Base-by-base conservation (phyloP, 2,113 vertebrate species). In the Bolborhynchus lineola region DNA sequence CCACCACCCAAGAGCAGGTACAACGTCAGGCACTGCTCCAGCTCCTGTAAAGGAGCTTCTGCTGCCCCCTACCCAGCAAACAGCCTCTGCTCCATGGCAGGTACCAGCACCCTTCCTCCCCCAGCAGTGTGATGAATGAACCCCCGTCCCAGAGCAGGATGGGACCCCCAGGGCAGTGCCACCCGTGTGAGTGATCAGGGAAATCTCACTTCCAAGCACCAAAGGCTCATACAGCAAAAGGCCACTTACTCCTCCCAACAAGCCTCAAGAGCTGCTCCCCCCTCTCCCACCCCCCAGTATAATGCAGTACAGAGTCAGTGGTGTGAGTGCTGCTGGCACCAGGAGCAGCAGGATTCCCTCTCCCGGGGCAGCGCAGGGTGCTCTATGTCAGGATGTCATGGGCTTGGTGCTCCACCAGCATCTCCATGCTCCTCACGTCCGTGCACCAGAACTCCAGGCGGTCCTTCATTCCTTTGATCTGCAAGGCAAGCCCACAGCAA, bases 401-500 rank as follows among this genome's bases (percentile, higher is more conserved):
- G 47, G 99, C 99, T 96, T 99, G 99, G 93, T 99, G 99, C 97
- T 99, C 99, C 98, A 99, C 99, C 98, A 99, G 92, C 98, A 99
- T 97, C 77, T 99, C 99, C 99, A 99, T 99, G 98, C 99, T 98
- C 97, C 98, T 99, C 78, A 99, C 99, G 3, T 99, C 99, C 0
- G 98, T 98, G 71, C 99, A 99, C 99, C 99, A 99, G 92, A 98
- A 98, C 96, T 99, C 99, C 98, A 99, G 96, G 50, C 99, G 99
- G 82, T 99, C 99, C 95, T 99, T 99, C 99, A 99, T 99, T 0
- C 99, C 99, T 81, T 99, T 99, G 96, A 99, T 99, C 99, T 99
- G 98, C 52, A 88, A 93, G 79, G 35, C 83, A 92, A 87, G 83
- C 17, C 25, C 93, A 69, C 8, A 11, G 2, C 3, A 31, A 42